Conservation (phyloP, 1,140 invertebrate species). For the Pseudobourletiella spinata region DNA sequence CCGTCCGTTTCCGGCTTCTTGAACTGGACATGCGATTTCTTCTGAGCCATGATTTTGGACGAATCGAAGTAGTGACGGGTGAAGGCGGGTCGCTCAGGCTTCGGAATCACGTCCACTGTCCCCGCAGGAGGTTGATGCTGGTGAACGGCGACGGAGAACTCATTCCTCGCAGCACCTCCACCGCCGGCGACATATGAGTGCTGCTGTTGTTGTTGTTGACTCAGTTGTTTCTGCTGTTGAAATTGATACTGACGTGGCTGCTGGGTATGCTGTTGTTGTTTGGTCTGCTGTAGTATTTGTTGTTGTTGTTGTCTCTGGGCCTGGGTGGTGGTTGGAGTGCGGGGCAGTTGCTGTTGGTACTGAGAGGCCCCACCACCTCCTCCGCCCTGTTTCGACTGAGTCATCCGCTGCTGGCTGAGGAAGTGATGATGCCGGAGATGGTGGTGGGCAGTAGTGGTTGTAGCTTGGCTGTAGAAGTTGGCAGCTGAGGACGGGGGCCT, state of each 20-base stretch:
- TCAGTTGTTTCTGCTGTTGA: conserved; percentile 2
- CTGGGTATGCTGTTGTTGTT: conserved; percentile 4
- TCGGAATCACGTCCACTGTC: background rate
- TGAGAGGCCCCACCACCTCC: too few relatives aligned
- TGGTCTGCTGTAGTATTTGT: background rate
- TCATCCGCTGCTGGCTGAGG: background rate
- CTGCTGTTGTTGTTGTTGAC: background rate
- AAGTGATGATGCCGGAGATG: conserved; percentile 12
- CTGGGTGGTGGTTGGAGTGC: background rate
- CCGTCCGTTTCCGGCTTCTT: background rate
- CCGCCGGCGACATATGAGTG: background rate
- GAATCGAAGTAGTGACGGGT: conserved; percentile 35
- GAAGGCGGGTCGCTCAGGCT: conserved; percentile 29
- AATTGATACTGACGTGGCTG: background rate
- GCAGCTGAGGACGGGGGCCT: background rate
- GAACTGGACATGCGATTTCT: conserved; percentile 5
- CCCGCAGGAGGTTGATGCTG: too few relatives aligned
- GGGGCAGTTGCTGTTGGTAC: background rate
- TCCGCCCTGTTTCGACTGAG: too few relatives aligned
- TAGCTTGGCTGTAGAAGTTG: conserved; percentile 6
- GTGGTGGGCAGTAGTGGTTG: conserved; percentile 2
- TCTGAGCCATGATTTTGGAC: conserved; percentile 21
- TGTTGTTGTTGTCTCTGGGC: background rate
- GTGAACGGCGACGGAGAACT: conserved; percentile 8
- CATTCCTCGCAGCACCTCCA: background rate